phyloP scores from a whole-genome alignment of 1,140 invertebrate genomes.

The Brachionus angularis region DNA sequence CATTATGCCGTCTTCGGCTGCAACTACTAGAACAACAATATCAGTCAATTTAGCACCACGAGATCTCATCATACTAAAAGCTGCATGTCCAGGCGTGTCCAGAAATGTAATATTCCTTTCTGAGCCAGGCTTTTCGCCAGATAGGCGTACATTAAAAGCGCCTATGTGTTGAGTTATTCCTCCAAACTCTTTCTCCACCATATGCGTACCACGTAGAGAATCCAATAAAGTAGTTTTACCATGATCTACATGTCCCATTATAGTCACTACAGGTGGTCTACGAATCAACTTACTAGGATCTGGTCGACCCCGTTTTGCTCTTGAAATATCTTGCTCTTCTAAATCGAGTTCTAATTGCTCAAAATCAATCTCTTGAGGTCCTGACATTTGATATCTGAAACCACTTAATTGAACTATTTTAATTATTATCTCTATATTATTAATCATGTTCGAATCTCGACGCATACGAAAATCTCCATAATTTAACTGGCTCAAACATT shows the following conservation, averaged over 20 bases:
- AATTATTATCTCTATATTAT: constrained; percentile 12
- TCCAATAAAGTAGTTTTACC: constrained; percentile 97
- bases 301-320: constrained; percentile 62
- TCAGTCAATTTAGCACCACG: constrained; percentile 88
- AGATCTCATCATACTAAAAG: constrained; percentile 82
- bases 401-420: constrained; percentile 25
- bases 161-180: constrained; percentile 99
- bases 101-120: constrained; percentile 74
- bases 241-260: constrained; percentile 99
- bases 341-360: not conserved
- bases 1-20: constrained; percentile 98
- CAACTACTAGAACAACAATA: constrained; percentile 90
- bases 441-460: constrained; percentile 11
- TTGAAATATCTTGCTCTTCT: not conserved
- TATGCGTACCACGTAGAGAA: constrained; percentile 73
- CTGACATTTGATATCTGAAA: constrained; percentile 1
- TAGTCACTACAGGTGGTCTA: constrained; percentile 84
- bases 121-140: not conserved
- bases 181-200: constrained; percentile 90
- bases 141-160: constrained; percentile 73
- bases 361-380: not conserved
- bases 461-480: not conserved
- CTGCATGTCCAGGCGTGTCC: constrained; percentile 99
- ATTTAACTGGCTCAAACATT: constrained; percentile 25
- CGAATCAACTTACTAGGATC: constrained; percentile 63